Evolutionary conservation across 2,888 invertebrate species (phyloP).

Genomic region (Sipha maydis): DNA sequence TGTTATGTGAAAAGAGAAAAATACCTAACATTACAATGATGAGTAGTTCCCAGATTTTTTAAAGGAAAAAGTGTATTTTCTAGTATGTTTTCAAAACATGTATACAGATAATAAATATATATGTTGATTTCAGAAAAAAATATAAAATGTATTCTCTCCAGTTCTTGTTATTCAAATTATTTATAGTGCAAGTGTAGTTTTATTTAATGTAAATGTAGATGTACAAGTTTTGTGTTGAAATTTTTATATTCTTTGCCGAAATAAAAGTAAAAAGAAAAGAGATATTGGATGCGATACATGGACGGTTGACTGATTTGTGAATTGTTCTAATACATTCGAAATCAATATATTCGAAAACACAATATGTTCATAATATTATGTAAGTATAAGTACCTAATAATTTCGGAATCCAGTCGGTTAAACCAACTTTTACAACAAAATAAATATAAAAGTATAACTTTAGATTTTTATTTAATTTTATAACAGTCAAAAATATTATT

Average conservation of each 20-base stretch:
- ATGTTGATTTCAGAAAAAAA: background rate
- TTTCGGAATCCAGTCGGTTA: too few relatives aligned
- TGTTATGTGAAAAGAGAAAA: background rate
- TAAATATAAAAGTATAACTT: too few relatives aligned
- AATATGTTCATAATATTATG: too few relatives aligned
- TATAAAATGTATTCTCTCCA: conserved; percentile 21
- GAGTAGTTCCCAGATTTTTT: background rate
- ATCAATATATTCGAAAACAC: too few relatives aligned
- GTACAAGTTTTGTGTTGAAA: conserved; percentile 14
- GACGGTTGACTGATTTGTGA: too few relatives aligned
- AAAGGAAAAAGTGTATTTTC: background rate
- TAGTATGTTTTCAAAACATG: background rate
- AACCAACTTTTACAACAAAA: too few relatives aligned
- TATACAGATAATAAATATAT: background rate
- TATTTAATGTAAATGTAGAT: conserved; percentile 10
- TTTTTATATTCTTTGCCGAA: background rate
- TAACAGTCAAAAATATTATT: too few relatives aligned
- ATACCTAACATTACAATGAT: conserved; percentile 15
- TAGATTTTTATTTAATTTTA: too few relatives aligned
- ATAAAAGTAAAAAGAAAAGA: background rate
- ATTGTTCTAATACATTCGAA: too few relatives aligned
- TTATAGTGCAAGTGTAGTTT: conserved; percentile 5
- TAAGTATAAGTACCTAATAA: too few relatives aligned
- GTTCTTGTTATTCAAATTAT: conserved; percentile 27
- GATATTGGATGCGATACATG: background rate